Evolutionary conservation across 2,797 vertebrate genomes (phyloP).

Genomic region (Propithecus perrieri): DNA sequence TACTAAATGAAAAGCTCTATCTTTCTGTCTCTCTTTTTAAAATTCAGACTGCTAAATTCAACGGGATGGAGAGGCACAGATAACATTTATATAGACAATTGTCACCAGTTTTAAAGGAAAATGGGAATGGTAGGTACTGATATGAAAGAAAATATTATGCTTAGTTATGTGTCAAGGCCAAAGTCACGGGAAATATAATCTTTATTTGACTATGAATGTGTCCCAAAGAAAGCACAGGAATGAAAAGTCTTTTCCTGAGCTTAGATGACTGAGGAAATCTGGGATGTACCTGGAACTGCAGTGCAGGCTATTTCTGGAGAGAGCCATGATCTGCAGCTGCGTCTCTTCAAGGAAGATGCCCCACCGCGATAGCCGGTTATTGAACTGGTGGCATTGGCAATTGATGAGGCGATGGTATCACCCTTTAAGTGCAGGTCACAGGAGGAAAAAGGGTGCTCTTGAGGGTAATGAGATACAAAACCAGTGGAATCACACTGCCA

Average conservation of each 20-base stretch:
- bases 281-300: background rate
- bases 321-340: background rate
- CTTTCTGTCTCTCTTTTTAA: constrained; percentile 43
- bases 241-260: background rate
- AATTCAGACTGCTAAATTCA: constrained; percentile 37
- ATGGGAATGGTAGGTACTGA: background rate
- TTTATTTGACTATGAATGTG: background rate
- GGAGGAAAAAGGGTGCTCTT: constrained; percentile 72
- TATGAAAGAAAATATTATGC: background rate
- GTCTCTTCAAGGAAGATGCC: constrained; percentile 57
- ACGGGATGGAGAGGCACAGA: background rate
- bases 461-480: constrained; percentile 67
- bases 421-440: constrained; percentile 64
- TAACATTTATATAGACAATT: background rate
- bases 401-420: constrained; percentile 77
- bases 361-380: constrained; percentile 5
- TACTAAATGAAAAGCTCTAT: constrained; percentile 49
- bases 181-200: background rate
- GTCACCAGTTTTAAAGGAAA: constrained; percentile 16
- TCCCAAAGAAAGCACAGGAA: background rate
- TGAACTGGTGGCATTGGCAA: constrained; percentile 73
- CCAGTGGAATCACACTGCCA: background rate
- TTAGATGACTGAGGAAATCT: constrained; percentile 26
- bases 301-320: constrained; percentile 63
- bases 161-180: background rate